Evolutionary conservation across 2,888 invertebrate genomes (phyloP).

Genomic region (Drosophila kanekoi): DNA sequence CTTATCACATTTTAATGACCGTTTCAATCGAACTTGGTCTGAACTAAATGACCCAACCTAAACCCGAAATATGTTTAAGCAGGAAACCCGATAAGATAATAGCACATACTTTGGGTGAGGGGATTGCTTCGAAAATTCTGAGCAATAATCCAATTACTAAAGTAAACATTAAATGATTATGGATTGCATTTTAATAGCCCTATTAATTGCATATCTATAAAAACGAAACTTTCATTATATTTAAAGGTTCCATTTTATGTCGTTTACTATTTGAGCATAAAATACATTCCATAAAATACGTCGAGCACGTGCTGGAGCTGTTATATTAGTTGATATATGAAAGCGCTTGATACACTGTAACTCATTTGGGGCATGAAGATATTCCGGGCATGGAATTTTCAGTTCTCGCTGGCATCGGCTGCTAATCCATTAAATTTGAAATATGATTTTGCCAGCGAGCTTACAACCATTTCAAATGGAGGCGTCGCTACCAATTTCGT

Average conservation of each 20-base stretch:
- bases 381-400: constrained; percentile 31
- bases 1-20: no score
- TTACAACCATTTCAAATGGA: constrained; percentile 29
- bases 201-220: constrained; percentile 3
- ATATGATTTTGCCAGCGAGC: constrained; percentile 54
- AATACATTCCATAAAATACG: constrained; percentile 26
- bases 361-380: constrained; percentile 46
- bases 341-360: constrained; percentile 40
- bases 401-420: constrained; percentile 11
- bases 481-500: constrained; percentile 25
- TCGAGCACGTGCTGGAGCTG: constrained; percentile 31
- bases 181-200: neutral
- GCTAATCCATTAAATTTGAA: constrained; percentile 71
- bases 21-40: no score
- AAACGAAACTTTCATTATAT: neutral
- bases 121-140: no score
- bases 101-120: no score
- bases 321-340: constrained; percentile 38
- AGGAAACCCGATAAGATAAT: no score
- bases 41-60: no score
- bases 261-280: constrained; percentile 21
- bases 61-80: no score
- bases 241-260: neutral
- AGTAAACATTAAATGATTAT: constrained; percentile 3
- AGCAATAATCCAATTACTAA: no score